Evolutionary conservation across 2,888 invertebrate species (phyloP).

Genomic region (Trichogramma evanescens): DNA sequence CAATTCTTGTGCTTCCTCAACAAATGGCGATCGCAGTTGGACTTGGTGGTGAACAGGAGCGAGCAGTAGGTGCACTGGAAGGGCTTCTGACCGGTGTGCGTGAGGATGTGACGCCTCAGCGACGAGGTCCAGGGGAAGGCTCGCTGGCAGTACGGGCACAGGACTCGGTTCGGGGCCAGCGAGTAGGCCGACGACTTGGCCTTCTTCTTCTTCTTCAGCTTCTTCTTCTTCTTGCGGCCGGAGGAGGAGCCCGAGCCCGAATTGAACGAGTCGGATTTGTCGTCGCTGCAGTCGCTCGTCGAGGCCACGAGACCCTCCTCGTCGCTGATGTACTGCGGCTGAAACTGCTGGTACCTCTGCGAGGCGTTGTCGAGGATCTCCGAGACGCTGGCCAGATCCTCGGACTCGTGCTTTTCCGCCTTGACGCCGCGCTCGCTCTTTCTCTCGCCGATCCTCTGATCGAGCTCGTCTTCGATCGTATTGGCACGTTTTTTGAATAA

Average conservation of each 20-base stretch:
- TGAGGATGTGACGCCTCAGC: constrained; percentile 85
- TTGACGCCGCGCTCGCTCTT: not conserved
- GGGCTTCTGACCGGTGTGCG: constrained; percentile 94
- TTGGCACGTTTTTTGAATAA: not conserved
- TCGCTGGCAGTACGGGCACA: constrained; percentile 86
- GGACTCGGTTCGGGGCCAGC: constrained; percentile 86
- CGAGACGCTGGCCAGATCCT: constrained; percentile 71
- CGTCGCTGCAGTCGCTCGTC: constrained; percentile 77
- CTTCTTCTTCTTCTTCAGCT: constrained; percentile 38
- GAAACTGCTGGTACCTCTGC: constrained; percentile 47
- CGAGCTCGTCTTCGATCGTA: not conserved
- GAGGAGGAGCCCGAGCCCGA: constrained; percentile 49
- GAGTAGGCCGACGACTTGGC: constrained; percentile 95
- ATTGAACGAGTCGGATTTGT: constrained; percentile 65
- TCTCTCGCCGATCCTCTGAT: not conserved
- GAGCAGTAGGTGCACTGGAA: constrained; percentile 92
- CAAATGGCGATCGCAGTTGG: constrained; percentile 92
- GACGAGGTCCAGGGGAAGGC: constrained; percentile 97
- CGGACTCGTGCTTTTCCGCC: constrained; percentile 13
- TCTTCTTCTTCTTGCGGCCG: constrained; percentile 26
- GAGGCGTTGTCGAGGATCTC: constrained; percentile 70
- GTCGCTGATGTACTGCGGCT: constrained; percentile 50
- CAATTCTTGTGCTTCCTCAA: constrained; percentile 74
- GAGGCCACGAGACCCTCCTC: constrained; percentile 77
- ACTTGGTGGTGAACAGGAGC: constrained; percentile 90